Evolutionary conservation across 2,888 invertebrate genomes (phyloP), one percentile per base, ranked within the genome.

Genomic region (Chamaedrilus cognettii): DNA sequence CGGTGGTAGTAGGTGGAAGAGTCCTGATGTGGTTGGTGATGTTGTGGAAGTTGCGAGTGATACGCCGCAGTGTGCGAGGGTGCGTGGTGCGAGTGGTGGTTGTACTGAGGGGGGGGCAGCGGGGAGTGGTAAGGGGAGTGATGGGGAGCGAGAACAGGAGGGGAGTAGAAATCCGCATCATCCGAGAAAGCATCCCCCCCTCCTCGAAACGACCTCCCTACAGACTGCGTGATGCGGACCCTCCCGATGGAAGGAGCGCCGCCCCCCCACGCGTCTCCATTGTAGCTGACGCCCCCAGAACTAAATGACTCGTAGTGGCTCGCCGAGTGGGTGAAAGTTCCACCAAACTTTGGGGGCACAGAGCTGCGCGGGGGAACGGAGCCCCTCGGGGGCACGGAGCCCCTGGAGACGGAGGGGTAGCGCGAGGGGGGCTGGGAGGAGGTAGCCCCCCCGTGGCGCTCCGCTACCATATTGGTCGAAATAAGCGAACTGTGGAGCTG

Each of bases 211-310:
- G 11, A 11, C 11, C 42, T 11, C 28, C 59, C 65, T 49, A 49
- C 31, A 26, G 33, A 59, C 28, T 49, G 65, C 4, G 59, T 59
- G 58, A 57, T 59, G 26, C 50, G 49, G 32, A 65, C 42, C 26
- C 49, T 33, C 42, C 59, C 65, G 33, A 59, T 42, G 15, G 31
- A 28, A 19, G 64, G 58, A 30, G 59, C 50, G 32, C 50, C 50
- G n/a, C 11, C 56, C 34, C 64, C 64, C n/a, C n/a, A n/a, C 42
- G 11, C 42, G 11, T 42, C 42, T 42, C 42, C 42, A 19, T 42
- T 11, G 42, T 42, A 42, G 42, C 19, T 42, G 19, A 19, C 42
- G n/a, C n/a, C n/a, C n/a, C n/a, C n/a, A n/a, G n/a, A n/a, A n/a
- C n/a, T n/a, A n/a, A n/a, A n/a, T n/a, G n/a, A n/a, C 42, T 42